A percentile compares a stretch with the other conserved stretches of the same genome.
Evolutionary conservation across 2,113 vertebrate genomes (phyloP).

Genomic region (Equus quagga): DNA sequence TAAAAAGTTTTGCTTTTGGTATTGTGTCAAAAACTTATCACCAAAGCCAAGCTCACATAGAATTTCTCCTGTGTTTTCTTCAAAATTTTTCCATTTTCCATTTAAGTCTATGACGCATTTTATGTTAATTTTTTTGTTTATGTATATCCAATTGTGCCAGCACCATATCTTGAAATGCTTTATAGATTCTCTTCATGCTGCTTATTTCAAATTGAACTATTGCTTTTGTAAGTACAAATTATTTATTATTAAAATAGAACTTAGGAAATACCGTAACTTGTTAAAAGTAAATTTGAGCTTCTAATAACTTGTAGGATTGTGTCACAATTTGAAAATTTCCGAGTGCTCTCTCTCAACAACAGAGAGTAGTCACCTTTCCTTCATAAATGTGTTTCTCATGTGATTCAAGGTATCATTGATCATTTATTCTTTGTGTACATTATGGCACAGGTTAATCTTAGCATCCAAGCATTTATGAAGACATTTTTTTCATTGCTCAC

Average conservation of each 20-base stretch:
- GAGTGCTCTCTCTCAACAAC: neutral
- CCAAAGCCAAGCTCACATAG: neutral
- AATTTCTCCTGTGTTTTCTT: neutral
- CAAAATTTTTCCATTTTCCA: neutral
- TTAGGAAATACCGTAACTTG: neutral
- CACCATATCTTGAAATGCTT: neutral
- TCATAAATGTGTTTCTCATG: neutral
- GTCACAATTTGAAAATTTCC: neutral
- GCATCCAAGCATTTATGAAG: neutral
- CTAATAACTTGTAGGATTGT: neutral
- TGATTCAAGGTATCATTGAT: neutral
- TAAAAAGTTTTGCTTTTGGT: neutral
- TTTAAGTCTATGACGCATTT: neutral
- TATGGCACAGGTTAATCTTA: neutral
- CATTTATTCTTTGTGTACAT: neutral
- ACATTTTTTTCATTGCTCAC: neutral
- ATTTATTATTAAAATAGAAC: constrained; percentile 22
- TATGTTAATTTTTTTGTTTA: neutral
- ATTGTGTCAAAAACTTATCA: neutral
- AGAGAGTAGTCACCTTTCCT: neutral
- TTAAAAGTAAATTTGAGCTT: neutral
- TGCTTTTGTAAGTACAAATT: neutral
- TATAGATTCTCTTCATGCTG: neutral
- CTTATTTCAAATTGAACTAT: constrained; percentile 36
- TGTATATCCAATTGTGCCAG: neutral